A percentile compares a stretch with the other conserved stretches of the same genome.
Conservation (phyloP, 2,888 invertebrate genomes). For the Oligia fasciuncula region DNA sequence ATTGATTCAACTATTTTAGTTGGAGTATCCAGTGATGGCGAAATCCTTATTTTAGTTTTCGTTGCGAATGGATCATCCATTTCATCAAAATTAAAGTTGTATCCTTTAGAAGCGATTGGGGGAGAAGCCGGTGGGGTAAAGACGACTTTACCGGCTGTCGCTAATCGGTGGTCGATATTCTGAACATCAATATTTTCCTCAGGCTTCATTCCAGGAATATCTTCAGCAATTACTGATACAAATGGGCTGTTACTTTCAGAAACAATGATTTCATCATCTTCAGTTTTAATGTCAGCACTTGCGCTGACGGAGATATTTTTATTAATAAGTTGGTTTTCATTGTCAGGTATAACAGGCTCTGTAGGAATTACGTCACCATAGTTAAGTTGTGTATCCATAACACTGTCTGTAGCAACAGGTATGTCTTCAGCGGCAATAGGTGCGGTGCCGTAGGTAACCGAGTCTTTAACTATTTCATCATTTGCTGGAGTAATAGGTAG, state of each 20-base stretch:
- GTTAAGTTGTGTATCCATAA: constrained; percentile 7
- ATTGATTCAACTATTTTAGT: constrained; percentile 51
- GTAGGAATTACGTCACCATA: constrained; percentile 14
- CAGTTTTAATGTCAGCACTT: constrained; percentile 24
- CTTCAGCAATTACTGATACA: constrained; percentile 73
- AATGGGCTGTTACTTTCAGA: constrained; percentile 80
- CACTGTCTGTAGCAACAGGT: not conserved
- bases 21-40: constrained; percentile 74
- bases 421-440: constrained; percentile 5
- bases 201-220: constrained; percentile 38
- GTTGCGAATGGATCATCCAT: constrained; percentile 84
- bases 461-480: constrained; percentile 10
- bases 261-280: constrained; percentile 74
- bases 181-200: constrained; percentile 13
- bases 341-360: not conserved
- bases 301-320: not conserved
- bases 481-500: constrained; percentile 9
- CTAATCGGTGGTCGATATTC: constrained; percentile 61
- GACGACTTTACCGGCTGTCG: constrained; percentile 61
- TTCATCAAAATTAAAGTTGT: constrained; percentile 85
- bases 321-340: constrained; percentile 4
- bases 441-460: not conserved
- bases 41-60: constrained; percentile 80
- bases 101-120: constrained; percentile 80
- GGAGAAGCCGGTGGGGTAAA: constrained; percentile 76